phyloP scores from a whole-genome alignment of 2,797 vertebrate species.

The Lithobates sylvaticus region DNA sequence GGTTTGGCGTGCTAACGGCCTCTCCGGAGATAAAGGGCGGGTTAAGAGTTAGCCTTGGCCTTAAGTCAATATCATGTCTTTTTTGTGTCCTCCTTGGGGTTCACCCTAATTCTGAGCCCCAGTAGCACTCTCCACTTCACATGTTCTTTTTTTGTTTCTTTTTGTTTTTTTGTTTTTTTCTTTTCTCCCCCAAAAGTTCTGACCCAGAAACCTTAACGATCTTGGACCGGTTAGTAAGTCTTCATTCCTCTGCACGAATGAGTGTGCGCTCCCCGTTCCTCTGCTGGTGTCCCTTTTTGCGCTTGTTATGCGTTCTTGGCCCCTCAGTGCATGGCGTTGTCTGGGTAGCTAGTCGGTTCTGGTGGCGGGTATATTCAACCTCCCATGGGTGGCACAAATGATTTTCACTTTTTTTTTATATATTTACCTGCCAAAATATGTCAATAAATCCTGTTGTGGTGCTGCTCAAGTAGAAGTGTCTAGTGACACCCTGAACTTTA shows the following conservation, averaged over 20 bases:
- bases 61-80: not conserved
- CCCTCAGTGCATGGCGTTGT: conserved; percentile 68
- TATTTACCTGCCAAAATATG: too few species aligned
- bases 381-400: conserved; percentile 1
- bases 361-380: not conserved
- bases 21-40: not conserved
- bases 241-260: conserved; percentile 89
- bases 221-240: conserved; percentile 99
- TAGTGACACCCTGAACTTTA: too few species aligned
- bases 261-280: conserved; percentile 74
- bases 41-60: not conserved
- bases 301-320: conserved; percentile 36
- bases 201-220: conserved; percentile 99
- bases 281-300: conserved; percentile 70
- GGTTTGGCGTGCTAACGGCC: not conserved
- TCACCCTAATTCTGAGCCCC: conserved; percentile 9
- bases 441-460: too few species aligned
- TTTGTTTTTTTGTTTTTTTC: conserved; percentile 94
- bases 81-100: conserved; percentile 17
- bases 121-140: conserved; percentile 90
- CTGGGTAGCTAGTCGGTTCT: conserved; percentile 72
- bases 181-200: conserved; percentile 94
- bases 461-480: too few species aligned
- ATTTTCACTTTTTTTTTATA: too few species aligned
- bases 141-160: conserved; percentile 73